Conservation (phyloP, 2,888 invertebrate genomes). For the Phalera bucephala region DNA sequence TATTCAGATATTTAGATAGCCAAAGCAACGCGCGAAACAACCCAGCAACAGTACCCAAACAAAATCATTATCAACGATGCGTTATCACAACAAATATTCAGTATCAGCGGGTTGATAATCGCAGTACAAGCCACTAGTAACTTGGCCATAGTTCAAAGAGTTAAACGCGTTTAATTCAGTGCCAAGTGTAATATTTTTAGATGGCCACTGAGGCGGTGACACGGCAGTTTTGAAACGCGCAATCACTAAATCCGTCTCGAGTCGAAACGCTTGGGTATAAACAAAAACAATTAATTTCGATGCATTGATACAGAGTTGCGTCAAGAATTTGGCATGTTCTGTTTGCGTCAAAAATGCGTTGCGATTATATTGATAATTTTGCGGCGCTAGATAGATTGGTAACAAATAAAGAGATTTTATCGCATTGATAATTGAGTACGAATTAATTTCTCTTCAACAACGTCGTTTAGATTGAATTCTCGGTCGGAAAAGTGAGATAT, state of each 20-base stretch:
- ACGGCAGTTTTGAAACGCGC: conserved; percentile 49
- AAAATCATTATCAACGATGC: conserved; percentile 16
- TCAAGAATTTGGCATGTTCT: conserved; percentile 16
- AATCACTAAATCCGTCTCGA: conserved; percentile 45
- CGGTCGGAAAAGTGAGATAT: too few species aligned
- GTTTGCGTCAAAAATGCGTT: conserved; percentile 6
- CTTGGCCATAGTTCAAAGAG: conserved; percentile 73
- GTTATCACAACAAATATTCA: conserved; percentile 19
- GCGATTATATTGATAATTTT: too few species aligned
- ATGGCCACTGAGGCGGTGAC: conserved; percentile 47
- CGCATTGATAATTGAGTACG: too few species aligned
- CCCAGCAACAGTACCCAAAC: conserved; percentile 6
- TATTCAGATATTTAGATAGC: background rate
- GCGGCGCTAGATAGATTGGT: too few species aligned
- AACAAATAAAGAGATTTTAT: too few species aligned
- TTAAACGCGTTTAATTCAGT: conserved; percentile 66
- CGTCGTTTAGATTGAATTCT: too few species aligned
- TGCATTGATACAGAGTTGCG: background rate
- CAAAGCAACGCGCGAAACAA: background rate
- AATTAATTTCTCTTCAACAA: too few species aligned
- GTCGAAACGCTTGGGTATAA: conserved; percentile 26
- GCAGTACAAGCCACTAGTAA: conserved; percentile 11
- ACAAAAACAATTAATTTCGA: conserved; percentile 24
- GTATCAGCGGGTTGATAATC: conserved; percentile 24
- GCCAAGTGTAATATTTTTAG: conserved; percentile 79